Conservation (phyloP, 1,140 invertebrate species). For the Lepidotrigona ventralis region DNA sequence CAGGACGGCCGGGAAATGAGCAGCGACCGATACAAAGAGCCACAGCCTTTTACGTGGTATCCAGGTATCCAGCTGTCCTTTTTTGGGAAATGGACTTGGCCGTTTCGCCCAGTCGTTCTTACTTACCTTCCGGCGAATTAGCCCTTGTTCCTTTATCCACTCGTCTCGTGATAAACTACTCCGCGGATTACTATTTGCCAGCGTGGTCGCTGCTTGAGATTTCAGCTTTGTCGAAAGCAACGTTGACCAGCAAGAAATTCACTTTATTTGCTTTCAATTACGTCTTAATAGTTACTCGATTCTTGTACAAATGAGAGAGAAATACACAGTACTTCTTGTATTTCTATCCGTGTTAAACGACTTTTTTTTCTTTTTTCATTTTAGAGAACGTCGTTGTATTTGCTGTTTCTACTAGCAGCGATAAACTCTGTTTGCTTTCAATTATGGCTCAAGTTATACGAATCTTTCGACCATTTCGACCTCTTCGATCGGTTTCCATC, state of each 20-base stretch:
- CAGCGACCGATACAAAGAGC: constrained; percentile 45
- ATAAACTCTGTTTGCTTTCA: too few relatives aligned
- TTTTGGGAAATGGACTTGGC: neutral
- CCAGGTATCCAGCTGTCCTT: neutral
- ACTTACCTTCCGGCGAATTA: neutral
- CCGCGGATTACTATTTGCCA: neutral
- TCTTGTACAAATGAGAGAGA: neutral
- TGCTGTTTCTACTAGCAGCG: too few relatives aligned
- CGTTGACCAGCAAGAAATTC: neutral
- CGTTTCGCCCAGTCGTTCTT: neutral
- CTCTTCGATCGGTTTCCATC: too few relatives aligned
- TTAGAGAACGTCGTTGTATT: neutral
- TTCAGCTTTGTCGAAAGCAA: too few relatives aligned
- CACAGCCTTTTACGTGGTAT: neutral
- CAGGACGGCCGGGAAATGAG: constrained; percentile 57
- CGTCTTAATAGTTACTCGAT: too few relatives aligned
- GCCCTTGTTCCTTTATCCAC: neutral
- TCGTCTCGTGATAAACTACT: neutral
- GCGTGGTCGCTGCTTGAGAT: too few relatives aligned
- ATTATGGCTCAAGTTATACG: too few relatives aligned
- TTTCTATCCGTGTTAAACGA: too few relatives aligned
- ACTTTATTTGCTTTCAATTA: too few relatives aligned
- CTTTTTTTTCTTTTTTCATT: too few relatives aligned
- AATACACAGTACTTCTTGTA: neutral
- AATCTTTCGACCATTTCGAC: too few relatives aligned